Percentiles rank a stretch among this genome's conserved stretches.
Conservation (phyloP, 1,140 invertebrate species). For the Piezodorus guildinii region DNA sequence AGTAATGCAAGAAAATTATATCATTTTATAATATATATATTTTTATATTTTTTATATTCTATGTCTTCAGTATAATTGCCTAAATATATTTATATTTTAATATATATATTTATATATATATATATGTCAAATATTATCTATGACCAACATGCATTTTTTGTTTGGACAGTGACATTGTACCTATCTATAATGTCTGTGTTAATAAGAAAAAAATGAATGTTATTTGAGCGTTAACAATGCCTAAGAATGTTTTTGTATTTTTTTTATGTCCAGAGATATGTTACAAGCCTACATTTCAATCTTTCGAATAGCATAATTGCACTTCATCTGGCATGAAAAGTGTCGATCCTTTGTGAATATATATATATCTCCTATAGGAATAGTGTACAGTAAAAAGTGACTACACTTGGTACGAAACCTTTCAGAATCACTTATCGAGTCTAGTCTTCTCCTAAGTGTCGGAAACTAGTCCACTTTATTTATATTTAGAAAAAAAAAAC, state of each 20-base stretch:
- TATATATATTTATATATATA: slow-evolving; percentile 16
- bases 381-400: not conserved
- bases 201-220: not conserved
- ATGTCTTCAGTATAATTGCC: slow-evolving; percentile 12
- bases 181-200: not conserved
- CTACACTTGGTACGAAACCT: not conserved
- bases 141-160: slow-evolving; percentile 11
- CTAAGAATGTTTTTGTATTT: slow-evolving; percentile 2
- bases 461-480: slow-evolving; percentile 15
- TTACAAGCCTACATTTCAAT: slow-evolving; percentile 1
- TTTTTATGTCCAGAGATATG: slow-evolving; percentile 1
- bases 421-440: slow-evolving; percentile 18
- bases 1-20: slow-evolving; percentile 22
- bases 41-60: slow-evolving; percentile 12
- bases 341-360: not conserved
- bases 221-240: slow-evolving; percentile 3
- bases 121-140: slow-evolving; percentile 9
- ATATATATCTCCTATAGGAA: not conserved
- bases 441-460: slow-evolving; percentile 21
- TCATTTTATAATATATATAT: slow-evolving; percentile 18
- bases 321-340: not conserved
- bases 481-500: slow-evolving; percentile 6
- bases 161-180: too few relatives aligned
- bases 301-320: not conserved
- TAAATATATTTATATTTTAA: slow-evolving; percentile 13